Base-by-base conservation (phyloP, 37 sponge, comb jelly and placozoan genomes). In the Agelas oroides region DNA sequence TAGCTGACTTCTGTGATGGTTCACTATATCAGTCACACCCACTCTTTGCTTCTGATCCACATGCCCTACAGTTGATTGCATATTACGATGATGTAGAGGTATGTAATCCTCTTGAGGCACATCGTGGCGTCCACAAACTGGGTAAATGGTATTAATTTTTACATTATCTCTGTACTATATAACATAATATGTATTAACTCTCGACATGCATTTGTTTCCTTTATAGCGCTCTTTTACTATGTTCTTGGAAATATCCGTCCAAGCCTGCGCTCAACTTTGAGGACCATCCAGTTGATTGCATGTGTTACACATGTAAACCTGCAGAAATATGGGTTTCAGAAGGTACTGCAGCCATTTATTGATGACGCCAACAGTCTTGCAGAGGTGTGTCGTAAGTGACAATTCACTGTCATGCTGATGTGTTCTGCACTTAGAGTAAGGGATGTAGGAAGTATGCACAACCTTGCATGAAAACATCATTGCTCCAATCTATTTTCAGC, bases 181-280 rank as follows among this genome's bases (percentile, higher is more conserved):
- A n/a, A n/a, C n/a, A n/a, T n/a, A n/a, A n/a, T n/a, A 56, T 56
- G 58, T 56, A 18, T 18, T 56, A 56, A 56, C 15, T 19, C 18
- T 56, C 18, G 18, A 56, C n/a, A n/a, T n/a, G n/a, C n/a, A n/a
- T 56, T 15, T 56, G 31, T 18, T 27, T 28, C 34, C 20, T 20
- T 28, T 28, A 12, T 14, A 71, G 82, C 65, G 20, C 16, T 83
- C 65, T 83, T 83, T 40, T 83, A 83, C 72, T 81, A 81, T 32
- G 57, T 54, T 32, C 61, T 81, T 55, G 82, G 71, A 3, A 81
- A 81, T 70, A 54, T 83, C 18, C 28, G 66, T 15, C 84, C 84
- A 3, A 30, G 60, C 23, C 40, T 73, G 12, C 1, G 74, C 11
- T 83, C 84, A 63, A 73, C 75, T 63, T 75, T 23, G 35, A 34